Conservation (phyloP, 2,113 vertebrate species). For the Chroicocephalus ridibundus region DNA sequence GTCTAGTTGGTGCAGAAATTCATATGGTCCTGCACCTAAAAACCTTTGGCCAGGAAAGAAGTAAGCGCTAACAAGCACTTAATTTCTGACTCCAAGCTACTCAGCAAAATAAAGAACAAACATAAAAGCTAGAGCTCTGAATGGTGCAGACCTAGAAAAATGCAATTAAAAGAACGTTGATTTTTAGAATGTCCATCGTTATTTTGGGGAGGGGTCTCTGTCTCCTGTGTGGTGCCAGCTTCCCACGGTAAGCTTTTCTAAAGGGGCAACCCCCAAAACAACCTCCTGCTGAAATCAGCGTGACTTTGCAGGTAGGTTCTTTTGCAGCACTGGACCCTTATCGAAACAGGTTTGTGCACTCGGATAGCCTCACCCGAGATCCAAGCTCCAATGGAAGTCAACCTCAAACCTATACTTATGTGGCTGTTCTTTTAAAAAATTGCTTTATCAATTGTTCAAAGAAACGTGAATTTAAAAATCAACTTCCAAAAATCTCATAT, state of each 20-base stretch:
- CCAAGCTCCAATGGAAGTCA: not conserved
- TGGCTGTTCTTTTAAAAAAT: not conserved
- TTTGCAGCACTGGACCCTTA: not conserved
- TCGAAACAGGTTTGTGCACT: not conserved
- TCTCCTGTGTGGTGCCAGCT: not conserved
- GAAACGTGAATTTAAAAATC: not conserved
- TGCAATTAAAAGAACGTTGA: not conserved
- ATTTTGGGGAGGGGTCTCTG: not conserved
- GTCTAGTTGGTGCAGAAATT: not conserved
- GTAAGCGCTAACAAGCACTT: not conserved
- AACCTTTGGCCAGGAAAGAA: not conserved
- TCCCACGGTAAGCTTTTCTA: not conserved
- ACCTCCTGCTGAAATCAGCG: not conserved
- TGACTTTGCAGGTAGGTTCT: not conserved
- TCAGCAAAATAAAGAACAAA: not conserved
- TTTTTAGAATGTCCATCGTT: not conserved
- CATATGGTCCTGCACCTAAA: not conserved
- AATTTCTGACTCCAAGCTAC: not conserved
- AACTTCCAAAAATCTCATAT: not conserved
- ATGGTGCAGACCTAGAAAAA: not conserved
- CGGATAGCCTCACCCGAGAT: not conserved
- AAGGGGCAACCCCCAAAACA: not conserved
- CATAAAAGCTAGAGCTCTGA: not conserved
- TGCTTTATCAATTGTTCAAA: not conserved
- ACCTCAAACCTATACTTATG: not conserved